Evolutionary conservation across 1,140 invertebrate species (phyloP).

Genomic region (Meloidogyne hapla): DNA sequence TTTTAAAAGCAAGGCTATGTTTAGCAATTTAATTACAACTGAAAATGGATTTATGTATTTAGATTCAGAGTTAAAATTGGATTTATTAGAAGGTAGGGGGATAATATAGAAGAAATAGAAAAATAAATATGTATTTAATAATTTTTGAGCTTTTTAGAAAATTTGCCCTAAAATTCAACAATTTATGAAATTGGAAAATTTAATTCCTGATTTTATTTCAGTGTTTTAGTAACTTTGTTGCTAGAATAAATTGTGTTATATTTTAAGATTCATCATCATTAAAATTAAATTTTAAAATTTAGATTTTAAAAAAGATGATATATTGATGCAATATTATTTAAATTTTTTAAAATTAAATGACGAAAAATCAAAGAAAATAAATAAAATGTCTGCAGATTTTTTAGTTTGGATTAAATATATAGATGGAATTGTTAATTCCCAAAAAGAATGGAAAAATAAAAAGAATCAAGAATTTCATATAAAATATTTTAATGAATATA

Average conservation of each 20-base stretch:
- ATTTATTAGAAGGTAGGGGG: neutral
- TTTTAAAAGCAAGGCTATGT: neutral
- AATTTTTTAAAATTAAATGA: neutral
- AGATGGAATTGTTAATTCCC: neutral
- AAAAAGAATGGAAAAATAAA: neutral
- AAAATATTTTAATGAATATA: neutral
- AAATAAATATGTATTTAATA: too few relatives aligned
- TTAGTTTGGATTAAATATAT: neutral
- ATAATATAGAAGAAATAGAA: neutral
- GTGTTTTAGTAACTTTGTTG: too few relatives aligned
- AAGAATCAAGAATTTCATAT: neutral
- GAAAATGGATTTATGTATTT: neutral
- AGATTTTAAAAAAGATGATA: neutral
- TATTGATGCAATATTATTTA: neutral
- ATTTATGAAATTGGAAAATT: too few relatives aligned
- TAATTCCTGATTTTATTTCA: too few relatives aligned
- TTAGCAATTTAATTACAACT: neutral
- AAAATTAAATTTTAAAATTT: neutral
- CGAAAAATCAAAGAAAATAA: neutral
- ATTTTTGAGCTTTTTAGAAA: too few relatives aligned
- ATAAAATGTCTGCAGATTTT: conserved; percentile 3
- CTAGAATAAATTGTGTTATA: too few relatives aligned
- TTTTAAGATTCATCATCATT: too few relatives aligned
- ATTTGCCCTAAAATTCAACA: too few relatives aligned
- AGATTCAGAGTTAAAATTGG: neutral